phyloP scores from a whole-genome alignment of 1,140 invertebrate species.

The Phocides pigmalion region DNA sequence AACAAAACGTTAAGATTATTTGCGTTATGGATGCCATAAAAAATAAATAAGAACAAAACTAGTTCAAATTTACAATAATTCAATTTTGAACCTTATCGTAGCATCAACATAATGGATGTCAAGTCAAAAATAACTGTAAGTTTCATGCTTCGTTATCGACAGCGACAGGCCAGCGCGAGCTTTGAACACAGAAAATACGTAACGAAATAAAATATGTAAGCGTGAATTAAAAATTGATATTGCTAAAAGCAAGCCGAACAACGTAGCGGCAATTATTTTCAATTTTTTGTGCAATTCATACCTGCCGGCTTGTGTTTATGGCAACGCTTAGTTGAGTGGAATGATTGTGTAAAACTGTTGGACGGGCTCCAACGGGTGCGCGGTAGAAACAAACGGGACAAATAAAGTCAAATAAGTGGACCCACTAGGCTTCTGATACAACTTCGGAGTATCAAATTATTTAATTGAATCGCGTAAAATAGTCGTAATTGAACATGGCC shows the following conservation, averaged over 20 bases:
- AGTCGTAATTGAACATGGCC: conserved; percentile 25
- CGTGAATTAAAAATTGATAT: conserved; percentile 56
- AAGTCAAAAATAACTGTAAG: background rate
- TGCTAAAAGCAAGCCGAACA: conserved; percentile 57
- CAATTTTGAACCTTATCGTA: too few relatives aligned
- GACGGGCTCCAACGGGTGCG: conserved; percentile 68
- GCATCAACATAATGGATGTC: too few relatives aligned
- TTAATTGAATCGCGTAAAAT: conserved; percentile 36
- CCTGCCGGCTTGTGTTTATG: conserved; percentile 80
- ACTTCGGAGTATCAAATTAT: conserved; percentile 48
- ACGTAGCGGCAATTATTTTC: conserved; percentile 75
- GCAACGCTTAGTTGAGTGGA: conserved; percentile 82
- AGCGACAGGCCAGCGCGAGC: background rate
- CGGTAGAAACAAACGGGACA: conserved; percentile 72
- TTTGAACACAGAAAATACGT: conserved; percentile 3
- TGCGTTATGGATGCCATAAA: too few relatives aligned
- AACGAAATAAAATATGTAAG: conserved; percentile 16
- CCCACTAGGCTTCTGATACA: conserved; percentile 47
- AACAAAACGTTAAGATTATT: too few relatives aligned
- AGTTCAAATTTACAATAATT: too few relatives aligned
- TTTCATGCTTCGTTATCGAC: background rate
- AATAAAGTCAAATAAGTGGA: conserved; percentile 79
- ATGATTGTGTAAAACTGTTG: conserved; percentile 83
- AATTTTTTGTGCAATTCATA: conserved; percentile 80
- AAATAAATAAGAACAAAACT: too few relatives aligned